These are phyloP conservation scores for Himalopsyche anomala DNA, from an alignment of 2,888 invertebrate genomes.

Conservation along the genomic window DNA sequence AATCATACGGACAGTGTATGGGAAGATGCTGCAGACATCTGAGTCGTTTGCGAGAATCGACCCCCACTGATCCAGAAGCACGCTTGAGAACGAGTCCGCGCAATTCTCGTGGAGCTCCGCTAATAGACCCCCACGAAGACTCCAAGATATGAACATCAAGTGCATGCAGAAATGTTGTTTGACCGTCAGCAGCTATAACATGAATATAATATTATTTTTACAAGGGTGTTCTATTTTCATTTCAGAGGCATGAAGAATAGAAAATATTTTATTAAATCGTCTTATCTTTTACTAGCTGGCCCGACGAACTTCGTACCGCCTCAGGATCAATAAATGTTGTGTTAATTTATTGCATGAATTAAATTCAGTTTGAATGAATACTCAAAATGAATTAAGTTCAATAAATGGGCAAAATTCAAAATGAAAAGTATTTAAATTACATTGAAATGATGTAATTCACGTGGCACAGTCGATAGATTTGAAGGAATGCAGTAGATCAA, in stretches of 20 bases:
- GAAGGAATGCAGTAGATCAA: too few species aligned
- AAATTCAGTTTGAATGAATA: too few species aligned
- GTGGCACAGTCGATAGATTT: too few species aligned
- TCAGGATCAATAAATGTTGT: too few species aligned
- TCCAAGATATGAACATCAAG: constrained; percentile 93
- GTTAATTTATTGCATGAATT: too few species aligned
- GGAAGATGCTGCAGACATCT: constrained; percentile 92
- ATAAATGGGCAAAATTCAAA: too few species aligned
- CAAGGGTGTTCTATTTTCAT: not conserved
- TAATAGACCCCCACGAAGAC: constrained; percentile 88
- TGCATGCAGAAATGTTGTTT: constrained; percentile 93
- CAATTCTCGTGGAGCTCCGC: constrained; percentile 85
- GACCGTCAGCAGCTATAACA: constrained; percentile 89
- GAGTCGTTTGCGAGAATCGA: constrained; percentile 69
- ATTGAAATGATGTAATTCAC: too few species aligned
- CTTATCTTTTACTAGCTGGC: too few species aligned
- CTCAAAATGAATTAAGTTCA: too few species aligned
- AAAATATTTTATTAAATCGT: not conserved
- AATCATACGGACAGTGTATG: constrained; percentile 91
- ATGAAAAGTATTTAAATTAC: too few species aligned
- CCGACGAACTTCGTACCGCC: too few species aligned
- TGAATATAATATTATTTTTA: constrained; percentile 63
- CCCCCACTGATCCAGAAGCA: constrained; percentile 90
- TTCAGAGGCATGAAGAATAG: not conserved
- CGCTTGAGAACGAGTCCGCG: constrained; percentile 90